Evolutionary conservation across 2,888 invertebrate species (phyloP).

Genomic region (Serrognathus titanus): DNA sequence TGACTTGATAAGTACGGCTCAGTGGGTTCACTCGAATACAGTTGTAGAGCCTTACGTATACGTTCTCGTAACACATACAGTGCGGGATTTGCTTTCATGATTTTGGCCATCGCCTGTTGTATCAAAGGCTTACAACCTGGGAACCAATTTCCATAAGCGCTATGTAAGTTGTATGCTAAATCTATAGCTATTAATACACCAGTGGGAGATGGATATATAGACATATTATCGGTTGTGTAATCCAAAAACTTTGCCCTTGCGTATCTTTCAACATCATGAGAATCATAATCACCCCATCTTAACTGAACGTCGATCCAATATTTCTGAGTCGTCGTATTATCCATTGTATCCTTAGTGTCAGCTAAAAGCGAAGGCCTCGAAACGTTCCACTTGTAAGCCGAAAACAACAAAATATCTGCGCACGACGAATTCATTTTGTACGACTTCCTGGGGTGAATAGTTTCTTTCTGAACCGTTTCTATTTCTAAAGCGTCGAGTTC

Average conservation of each 20-base stretch:
- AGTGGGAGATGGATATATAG: slow-evolving; percentile 98
- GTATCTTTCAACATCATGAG: slow-evolving; percentile 97
- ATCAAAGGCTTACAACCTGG: slow-evolving; percentile 98
- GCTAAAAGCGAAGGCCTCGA: slow-evolving; percentile 94
- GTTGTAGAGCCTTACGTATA: slow-evolving; percentile 95
- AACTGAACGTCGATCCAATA: slow-evolving; percentile 99
- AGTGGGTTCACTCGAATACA: slow-evolving; percentile 98
- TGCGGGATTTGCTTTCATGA: slow-evolving; percentile 99
- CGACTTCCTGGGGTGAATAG: slow-evolving; percentile 98
- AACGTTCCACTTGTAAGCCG: slow-evolving; percentile 99
- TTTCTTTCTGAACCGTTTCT: slow-evolving; percentile 99
- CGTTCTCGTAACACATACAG: slow-evolving; percentile 95
- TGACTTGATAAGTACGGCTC: slow-evolving; percentile 99
- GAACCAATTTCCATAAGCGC: slow-evolving; percentile 99
- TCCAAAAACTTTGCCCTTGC: slow-evolving; percentile 98
- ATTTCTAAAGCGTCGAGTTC: slow-evolving; percentile 98
- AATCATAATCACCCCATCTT: slow-evolving; percentile 99
- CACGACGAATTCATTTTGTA: slow-evolving; percentile 99
- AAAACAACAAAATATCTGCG: slow-evolving; percentile 97
- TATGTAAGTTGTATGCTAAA: slow-evolving; percentile 96
- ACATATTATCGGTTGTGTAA: slow-evolving; percentile 99
- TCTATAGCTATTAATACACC: slow-evolving; percentile 96
- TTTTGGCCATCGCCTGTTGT: slow-evolving; percentile 99
- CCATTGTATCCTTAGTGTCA: slow-evolving; percentile 98
- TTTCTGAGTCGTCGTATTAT: slow-evolving; percentile 98